A percentile compares a stretch with the other conserved stretches of the same genome.
Evolutionary conservation across 2,888 invertebrate species (phyloP).

Genomic region (Macrostomum cliftonense): DNA sequence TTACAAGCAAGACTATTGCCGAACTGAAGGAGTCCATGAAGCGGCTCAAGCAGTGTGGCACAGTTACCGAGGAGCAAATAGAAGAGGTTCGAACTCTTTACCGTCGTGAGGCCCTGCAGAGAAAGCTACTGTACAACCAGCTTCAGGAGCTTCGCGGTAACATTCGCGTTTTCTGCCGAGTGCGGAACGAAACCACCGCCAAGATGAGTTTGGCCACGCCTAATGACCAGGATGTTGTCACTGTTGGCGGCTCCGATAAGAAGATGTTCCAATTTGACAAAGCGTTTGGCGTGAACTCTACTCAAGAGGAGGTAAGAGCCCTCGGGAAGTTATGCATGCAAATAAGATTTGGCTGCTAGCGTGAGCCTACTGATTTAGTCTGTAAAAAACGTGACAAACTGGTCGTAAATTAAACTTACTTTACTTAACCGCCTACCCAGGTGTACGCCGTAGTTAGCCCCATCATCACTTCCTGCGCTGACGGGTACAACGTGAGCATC

Average conservation of each 20-base stretch:
- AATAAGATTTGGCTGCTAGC: too few species aligned
- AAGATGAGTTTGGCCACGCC: too few species aligned
- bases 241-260: constrained; percentile 17
- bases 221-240: constrained; percentile 22
- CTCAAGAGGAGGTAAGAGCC: constrained; percentile 26
- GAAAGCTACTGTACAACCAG: constrained; percentile 34
- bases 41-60: constrained; percentile 19
- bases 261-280: constrained; percentile 31
- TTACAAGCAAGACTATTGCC: background rate
- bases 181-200: constrained; percentile 20
- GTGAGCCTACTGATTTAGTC: too few species aligned
- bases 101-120: constrained; percentile 30
- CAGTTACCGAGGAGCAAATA: constrained; percentile 22
- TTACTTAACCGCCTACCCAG: constrained; percentile 15
- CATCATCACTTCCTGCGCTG: constrained; percentile 33
- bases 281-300: constrained; percentile 23
- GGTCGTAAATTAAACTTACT: background rate
- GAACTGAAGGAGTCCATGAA: constrained; percentile 16
- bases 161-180: constrained; percentile 33
- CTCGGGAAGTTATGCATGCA: too few species aligned
- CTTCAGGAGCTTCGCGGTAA: constrained; percentile 34
- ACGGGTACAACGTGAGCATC: constrained; percentile 36
- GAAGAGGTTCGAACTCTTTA: constrained; percentile 30
- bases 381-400: too few species aligned
- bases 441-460: constrained; percentile 31